A percentile compares a stretch with the other conserved stretches of the same genome.
phyloP scores from a whole-genome alignment of 2,113 vertebrate genomes.

The Chloebia gouldiae region DNA sequence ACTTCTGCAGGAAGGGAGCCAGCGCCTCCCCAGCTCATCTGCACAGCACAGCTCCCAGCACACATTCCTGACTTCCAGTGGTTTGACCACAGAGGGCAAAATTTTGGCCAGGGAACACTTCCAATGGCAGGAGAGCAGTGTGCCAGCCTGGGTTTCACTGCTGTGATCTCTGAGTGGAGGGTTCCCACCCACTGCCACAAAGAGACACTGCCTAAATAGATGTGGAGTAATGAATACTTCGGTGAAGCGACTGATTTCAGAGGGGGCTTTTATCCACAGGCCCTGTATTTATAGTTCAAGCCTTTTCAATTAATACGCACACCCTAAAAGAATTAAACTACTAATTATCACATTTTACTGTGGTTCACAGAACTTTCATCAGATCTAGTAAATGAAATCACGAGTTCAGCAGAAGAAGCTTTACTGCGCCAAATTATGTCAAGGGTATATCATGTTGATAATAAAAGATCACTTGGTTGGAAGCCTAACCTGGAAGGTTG shows the following conservation, averaged over 20 bases:
- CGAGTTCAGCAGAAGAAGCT: slow-evolving; percentile 67
- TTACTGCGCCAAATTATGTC: slow-evolving; percentile 58
- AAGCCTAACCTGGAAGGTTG: slow-evolving; percentile 41
- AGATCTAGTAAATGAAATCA: slow-evolving; percentile 69
- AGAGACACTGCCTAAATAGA: slow-evolving; percentile 63
- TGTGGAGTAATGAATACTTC: slow-evolving; percentile 72
- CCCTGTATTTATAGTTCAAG: slow-evolving; percentile 74
- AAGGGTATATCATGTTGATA: slow-evolving; percentile 40
- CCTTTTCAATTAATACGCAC: slow-evolving; percentile 75
- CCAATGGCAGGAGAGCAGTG: neutral
- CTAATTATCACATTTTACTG: slow-evolving; percentile 75
- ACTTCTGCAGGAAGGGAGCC: neutral
- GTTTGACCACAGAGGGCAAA: slow-evolving; percentile 6
- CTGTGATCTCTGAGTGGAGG: neutral
- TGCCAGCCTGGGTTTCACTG: neutral
- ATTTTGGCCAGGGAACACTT: neutral
- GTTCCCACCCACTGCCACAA: slow-evolving; percentile 13
- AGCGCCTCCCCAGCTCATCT: neutral
- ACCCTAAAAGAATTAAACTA: slow-evolving; percentile 74
- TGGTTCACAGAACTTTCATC: slow-evolving; percentile 73
- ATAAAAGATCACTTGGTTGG: slow-evolving; percentile 51
- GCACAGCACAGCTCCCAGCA: neutral
- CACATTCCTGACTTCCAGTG: neutral
- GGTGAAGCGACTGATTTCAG: slow-evolving; percentile 67
- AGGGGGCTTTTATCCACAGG: slow-evolving; percentile 73